phyloP scores from a whole-genome alignment of 2,888 invertebrate genomes.

The Geophilus truncorum region DNA sequence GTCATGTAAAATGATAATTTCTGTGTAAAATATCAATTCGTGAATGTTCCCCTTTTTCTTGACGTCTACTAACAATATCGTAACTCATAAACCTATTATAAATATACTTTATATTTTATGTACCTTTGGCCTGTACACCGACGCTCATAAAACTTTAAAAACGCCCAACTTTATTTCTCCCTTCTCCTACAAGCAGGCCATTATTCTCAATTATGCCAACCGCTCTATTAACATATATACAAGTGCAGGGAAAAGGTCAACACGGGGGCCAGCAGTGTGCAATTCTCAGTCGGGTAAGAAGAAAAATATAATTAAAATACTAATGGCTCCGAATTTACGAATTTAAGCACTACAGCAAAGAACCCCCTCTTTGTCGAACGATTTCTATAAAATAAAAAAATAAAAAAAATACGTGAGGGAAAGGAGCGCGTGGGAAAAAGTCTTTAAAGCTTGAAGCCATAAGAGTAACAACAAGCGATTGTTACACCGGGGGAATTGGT shows the following conservation, averaged over 20 bases:
- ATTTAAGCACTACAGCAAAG: not conserved
- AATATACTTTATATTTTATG: constrained; percentile 20
- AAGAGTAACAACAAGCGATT: constrained; percentile 14
- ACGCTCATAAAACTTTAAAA: not conserved
- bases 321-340: constrained; percentile 12
- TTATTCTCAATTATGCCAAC: constrained; percentile 16
- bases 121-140: constrained; percentile 1
- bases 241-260: constrained; percentile 16
- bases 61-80: not conserved
- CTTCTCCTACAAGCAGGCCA: not conserved
- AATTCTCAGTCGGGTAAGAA: not conserved
- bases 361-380: not conserved
- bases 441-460: not conserved
- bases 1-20: not conserved
- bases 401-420: not conserved
- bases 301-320: constrained; percentile 20
- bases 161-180: constrained; percentile 2
- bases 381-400: not conserved
- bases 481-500: not conserved
- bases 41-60: not conserved
- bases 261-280: not conserved
- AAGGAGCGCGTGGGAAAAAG: not conserved
- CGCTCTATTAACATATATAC: constrained; percentile 20
- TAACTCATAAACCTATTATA: constrained; percentile 12
- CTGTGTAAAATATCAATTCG: not conserved